phyloP scores from a whole-genome alignment of 2,113 vertebrate species.

The Xiphorhynchus elegans region DNA sequence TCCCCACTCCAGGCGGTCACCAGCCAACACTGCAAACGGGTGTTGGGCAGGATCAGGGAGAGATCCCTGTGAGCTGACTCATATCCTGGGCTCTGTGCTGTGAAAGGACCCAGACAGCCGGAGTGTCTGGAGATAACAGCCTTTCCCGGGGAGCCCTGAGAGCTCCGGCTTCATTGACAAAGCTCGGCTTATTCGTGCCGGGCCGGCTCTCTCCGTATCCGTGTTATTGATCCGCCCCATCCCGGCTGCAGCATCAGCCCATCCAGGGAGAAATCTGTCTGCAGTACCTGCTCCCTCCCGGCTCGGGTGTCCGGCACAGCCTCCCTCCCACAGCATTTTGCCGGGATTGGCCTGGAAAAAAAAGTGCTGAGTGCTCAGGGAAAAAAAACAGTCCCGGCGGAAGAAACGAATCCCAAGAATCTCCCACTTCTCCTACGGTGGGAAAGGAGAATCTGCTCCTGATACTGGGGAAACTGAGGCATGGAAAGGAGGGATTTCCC shows the following conservation, averaged over 20 bases:
- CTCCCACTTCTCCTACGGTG: accelerated
- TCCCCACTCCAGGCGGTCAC: neutral
- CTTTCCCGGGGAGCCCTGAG: neutral
- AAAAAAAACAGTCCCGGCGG: accelerated
- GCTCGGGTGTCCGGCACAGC: neutral
- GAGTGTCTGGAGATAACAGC: slow-evolving; percentile 59
- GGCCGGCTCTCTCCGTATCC: neutral
- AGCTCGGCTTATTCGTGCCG: slow-evolving; percentile 9
- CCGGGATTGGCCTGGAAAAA: neutral
- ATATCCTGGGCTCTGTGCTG: slow-evolving; percentile 64
- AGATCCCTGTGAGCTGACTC: slow-evolving; percentile 56
- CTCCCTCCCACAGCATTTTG: neutral
- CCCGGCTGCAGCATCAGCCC: slow-evolving; percentile 8
- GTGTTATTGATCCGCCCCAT: neutral
- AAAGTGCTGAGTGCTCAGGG: neutral
- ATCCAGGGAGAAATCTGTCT: slow-evolving; percentile 24
- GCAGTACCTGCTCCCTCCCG: neutral
- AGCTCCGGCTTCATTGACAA: slow-evolving; percentile 46
- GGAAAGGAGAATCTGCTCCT: neutral
- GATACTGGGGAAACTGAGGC: neutral
- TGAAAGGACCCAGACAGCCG: slow-evolving; percentile 50
- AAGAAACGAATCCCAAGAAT: neutral
- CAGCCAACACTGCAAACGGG: neutral
- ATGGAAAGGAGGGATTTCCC: accelerated
- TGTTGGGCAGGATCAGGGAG: slow-evolving; percentile 6